These are phyloP conservation scores for cattle (Bos taurus) DNA, from an alignment of 2,113 vertebrate species.

Conservation along the genomic window DNA sequence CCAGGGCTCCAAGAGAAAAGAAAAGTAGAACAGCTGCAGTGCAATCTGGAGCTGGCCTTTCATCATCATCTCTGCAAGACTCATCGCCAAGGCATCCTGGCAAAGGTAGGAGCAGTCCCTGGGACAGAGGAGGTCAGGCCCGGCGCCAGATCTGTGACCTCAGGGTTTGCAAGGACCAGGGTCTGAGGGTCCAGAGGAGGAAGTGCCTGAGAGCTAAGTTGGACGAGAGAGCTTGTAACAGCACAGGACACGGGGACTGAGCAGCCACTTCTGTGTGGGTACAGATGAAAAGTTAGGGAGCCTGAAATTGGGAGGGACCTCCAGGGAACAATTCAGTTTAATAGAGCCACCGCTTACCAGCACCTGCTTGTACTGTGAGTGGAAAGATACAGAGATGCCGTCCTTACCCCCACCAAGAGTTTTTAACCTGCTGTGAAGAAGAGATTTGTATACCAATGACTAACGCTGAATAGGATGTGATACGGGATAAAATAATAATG, in stretches of 20 bases:
- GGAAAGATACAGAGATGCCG: slow-evolving; percentile 40
- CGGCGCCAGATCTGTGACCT: background rate
- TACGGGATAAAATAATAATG: background rate
- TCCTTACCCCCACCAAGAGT: background rate
- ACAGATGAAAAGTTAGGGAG: slow-evolving; percentile 11
- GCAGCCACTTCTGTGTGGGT: background rate
- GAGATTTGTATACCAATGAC: background rate
- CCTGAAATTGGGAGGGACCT: background rate
- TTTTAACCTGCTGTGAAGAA: background rate
- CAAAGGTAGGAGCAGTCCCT: slow-evolving; percentile 80
- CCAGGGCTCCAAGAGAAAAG: slow-evolving; percentile 89
- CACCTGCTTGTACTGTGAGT: slow-evolving; percentile 19
- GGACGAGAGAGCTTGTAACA: background rate
- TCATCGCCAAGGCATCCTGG: slow-evolving; percentile 86
- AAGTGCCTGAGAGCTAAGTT: rapidly evolving
- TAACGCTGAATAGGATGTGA: background rate
- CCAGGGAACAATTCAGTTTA: slow-evolving; percentile 53
- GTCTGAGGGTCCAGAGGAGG: background rate
- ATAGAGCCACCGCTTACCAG: slow-evolving; percentile 19
- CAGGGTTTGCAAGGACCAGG: background rate
- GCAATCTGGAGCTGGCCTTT: slow-evolving; percentile 85
- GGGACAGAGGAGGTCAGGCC: background rate
- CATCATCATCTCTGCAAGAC: slow-evolving; percentile 86
- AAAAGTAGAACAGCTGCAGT: slow-evolving; percentile 86
- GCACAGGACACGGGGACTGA: background rate